Evolutionary conservation across 2,113 vertebrate genomes (phyloP).

Genomic region (Corythornis cristatus): DNA sequence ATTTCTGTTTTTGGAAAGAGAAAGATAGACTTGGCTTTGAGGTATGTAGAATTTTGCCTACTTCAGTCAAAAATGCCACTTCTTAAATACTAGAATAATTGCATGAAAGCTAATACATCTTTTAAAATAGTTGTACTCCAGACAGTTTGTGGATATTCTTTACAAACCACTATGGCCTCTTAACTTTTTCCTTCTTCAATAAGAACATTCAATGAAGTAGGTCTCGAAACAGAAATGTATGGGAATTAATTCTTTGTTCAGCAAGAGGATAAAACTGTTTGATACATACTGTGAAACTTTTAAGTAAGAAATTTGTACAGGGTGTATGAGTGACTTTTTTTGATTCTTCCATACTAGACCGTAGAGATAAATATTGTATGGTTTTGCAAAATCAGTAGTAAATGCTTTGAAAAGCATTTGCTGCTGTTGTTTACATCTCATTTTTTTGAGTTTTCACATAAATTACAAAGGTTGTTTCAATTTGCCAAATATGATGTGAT

Average conservation of each 20-base stretch:
- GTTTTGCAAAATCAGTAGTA: neutral
- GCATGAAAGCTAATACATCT: neutral
- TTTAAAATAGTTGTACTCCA: neutral
- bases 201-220: neutral
- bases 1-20: constrained; percentile 99
- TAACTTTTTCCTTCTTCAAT: neutral
- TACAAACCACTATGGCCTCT: neutral
- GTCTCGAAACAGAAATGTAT: neutral
- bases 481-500: neutral
- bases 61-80: neutral
- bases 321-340: neutral
- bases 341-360: neutral
- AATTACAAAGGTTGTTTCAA: neutral
- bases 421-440: neutral
- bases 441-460: neutral
- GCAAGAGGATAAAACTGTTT: neutral
- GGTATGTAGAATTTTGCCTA: constrained; percentile 75
- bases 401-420: neutral
- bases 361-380: neutral
- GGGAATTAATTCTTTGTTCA: neutral
- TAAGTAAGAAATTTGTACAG: neutral
- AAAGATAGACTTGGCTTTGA: constrained; percentile 98
- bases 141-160: neutral
- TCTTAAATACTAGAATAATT: neutral
- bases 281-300: neutral